Evolutionary conservation across 2,797 vertebrate species (phyloP).

Genomic region (Parauchenoglanis punctatus): DNA sequence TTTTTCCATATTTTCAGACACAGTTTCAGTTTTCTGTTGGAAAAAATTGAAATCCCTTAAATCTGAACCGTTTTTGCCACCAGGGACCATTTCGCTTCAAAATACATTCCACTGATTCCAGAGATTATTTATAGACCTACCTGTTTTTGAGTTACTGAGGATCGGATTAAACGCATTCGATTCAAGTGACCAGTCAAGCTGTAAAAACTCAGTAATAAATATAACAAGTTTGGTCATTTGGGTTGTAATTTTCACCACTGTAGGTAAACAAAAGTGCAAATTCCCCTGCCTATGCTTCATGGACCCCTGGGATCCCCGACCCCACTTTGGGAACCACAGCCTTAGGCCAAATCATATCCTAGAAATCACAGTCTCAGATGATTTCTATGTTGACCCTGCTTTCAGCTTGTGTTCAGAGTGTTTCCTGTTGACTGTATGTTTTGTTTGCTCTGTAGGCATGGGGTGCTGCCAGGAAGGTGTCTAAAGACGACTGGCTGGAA

Average conservation of each 20-base stretch:
- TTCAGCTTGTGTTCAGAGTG: not conserved
- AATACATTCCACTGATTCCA: not conserved
- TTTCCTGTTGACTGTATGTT: not conserved
- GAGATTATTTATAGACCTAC: not conserved
- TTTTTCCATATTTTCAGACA: not conserved
- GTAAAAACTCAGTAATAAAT: not conserved
- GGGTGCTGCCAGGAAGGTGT: slow-evolving; percentile 97
- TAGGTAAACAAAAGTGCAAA: not conserved
- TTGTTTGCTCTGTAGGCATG: slow-evolving; percentile 81
- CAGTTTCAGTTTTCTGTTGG: not conserved
- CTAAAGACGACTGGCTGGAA: slow-evolving; percentile 98
- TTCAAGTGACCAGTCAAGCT: not conserved
- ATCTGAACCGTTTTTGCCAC: not conserved
- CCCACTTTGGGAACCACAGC: not conserved
- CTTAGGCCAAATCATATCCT: not conserved
- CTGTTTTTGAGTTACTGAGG: not conserved
- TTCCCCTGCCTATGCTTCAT: no score
- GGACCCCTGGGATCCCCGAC: not conserved
- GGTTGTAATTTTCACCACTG: not conserved
- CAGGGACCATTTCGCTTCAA: not conserved
- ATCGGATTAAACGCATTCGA: not conserved
- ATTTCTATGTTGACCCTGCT: not conserved
- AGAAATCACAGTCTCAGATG: not conserved
- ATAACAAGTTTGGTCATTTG: not conserved
- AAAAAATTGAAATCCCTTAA: not conserved